Conservation (phyloP, 2,888 invertebrate genomes). For the Heliconius ismenius region DNA sequence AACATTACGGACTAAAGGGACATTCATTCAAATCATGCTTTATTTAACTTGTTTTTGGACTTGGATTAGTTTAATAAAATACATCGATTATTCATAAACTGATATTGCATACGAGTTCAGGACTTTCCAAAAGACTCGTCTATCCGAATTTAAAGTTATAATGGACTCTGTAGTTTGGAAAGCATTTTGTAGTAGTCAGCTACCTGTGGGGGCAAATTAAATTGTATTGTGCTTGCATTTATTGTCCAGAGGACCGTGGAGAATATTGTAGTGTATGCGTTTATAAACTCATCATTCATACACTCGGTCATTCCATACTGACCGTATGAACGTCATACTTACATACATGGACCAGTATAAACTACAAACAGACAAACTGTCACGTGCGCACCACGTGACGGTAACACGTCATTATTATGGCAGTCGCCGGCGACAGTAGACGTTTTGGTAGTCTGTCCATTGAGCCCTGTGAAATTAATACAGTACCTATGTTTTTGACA, state of each 20-base stretch:
- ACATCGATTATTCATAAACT: background rate
- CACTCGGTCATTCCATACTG: background rate
- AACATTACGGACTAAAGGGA: no score
- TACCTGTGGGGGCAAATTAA: conserved; percentile 13
- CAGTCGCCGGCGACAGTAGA: no score
- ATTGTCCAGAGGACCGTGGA: conserved; percentile 22
- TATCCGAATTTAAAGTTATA: conserved; percentile 37
- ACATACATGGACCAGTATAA: no score
- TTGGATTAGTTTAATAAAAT: background rate
- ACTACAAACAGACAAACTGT: no score
- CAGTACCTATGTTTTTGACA: no score
- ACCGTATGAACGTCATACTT: no score
- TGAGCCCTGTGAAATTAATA: no score
- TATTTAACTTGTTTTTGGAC: no score
- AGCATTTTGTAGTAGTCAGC: conserved; percentile 21
- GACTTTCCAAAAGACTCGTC: conserved; percentile 2
- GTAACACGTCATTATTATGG: no score
- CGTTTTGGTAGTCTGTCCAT: no score
- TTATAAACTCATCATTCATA: conserved; percentile 3
- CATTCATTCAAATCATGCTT: no score
- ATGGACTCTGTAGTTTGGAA: conserved; percentile 32
- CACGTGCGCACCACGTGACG: no score
- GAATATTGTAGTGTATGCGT: conserved; percentile 11
- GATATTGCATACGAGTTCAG: background rate
- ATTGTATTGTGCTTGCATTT: conserved; percentile 18